Evolutionary conservation across 1,140 invertebrate species (phyloP).

Genomic region (Rhyacophila brunnea): DNA sequence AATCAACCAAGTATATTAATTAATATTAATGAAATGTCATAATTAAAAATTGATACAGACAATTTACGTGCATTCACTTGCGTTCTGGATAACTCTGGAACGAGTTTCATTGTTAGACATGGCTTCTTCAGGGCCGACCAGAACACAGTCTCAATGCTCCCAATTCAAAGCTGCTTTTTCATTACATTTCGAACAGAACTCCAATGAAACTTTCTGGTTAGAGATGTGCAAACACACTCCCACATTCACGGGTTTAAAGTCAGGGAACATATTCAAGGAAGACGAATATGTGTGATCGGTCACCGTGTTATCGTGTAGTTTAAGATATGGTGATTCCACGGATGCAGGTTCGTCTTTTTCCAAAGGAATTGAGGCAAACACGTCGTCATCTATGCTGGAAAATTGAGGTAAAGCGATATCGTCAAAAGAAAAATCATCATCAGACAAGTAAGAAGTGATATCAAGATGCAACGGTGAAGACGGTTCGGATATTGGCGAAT

Average conservation of each 20-base stretch:
- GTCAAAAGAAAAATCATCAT: conserved; percentile 11
- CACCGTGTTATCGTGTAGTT: neutral
- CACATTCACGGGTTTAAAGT: conserved; percentile 27
- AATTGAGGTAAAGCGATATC: conserved; percentile 12
- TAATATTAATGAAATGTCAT: too few relatives aligned
- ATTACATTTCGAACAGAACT: conserved; percentile 54
- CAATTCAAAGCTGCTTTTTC: conserved; percentile 37
- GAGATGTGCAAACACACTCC: conserved; percentile 58
- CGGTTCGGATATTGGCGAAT: conserved; percentile 7
- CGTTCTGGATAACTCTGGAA: neutral
- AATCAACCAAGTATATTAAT: too few relatives aligned
- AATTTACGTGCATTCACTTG: conserved; percentile 18
- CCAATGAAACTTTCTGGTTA: conserved; percentile 54
- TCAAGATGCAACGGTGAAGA: conserved; percentile 13
- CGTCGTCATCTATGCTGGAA: conserved; percentile 13
- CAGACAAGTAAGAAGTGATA: conserved; percentile 9
- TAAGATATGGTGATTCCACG: neutral
- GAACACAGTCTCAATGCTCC: neutral
- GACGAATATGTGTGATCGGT: conserved; percentile 21
- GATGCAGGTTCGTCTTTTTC: neutral
- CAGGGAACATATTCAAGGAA: neutral
- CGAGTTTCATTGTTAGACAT: neutral
- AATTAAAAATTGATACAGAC: conserved; percentile 18
- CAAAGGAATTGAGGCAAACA: conserved; percentile 1
- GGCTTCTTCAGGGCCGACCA: neutral